phyloP scores from a whole-genome alignment of 2,797 vertebrate species.

The Labeo calbasu region DNA sequence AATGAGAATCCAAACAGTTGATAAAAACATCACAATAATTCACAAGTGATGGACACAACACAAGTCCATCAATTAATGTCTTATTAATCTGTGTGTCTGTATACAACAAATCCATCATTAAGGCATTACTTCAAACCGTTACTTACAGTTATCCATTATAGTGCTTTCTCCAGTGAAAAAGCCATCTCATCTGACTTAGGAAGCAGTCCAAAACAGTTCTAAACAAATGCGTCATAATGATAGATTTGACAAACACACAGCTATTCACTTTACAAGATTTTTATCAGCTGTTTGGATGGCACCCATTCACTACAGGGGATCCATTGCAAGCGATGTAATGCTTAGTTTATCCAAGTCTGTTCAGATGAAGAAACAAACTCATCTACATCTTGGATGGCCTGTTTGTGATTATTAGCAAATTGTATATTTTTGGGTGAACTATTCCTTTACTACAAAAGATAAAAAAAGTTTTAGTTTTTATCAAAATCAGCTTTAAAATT shows the following conservation, averaged over 20 bases:
- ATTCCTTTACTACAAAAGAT: too few relatives aligned
- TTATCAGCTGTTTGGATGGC: not conserved
- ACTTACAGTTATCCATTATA: not conserved
- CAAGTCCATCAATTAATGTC: not conserved
- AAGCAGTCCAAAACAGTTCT: not conserved
- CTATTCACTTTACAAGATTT: not conserved
- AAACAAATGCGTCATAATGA: not conserved
- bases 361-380: not conserved
- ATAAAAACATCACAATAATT: not conserved
- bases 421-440: too few relatives aligned
- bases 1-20: too few relatives aligned
- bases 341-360: not conserved
- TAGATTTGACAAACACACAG: not conserved
- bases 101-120: not conserved
- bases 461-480: not conserved
- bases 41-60: not conserved
- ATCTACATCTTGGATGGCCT: not conserved
- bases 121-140: not conserved
- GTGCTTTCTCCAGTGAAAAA: not conserved
- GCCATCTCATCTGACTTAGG: not conserved
- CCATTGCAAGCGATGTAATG: not conserved
- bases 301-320: not conserved
- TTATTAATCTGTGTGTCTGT: not conserved
- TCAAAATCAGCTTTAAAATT: not conserved
- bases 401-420: not conserved